These are phyloP conservation scores for Rhynchomys soricoides DNA, from an alignment of 2,113 vertebrate genomes.

Conservation along the genomic window DNA sequence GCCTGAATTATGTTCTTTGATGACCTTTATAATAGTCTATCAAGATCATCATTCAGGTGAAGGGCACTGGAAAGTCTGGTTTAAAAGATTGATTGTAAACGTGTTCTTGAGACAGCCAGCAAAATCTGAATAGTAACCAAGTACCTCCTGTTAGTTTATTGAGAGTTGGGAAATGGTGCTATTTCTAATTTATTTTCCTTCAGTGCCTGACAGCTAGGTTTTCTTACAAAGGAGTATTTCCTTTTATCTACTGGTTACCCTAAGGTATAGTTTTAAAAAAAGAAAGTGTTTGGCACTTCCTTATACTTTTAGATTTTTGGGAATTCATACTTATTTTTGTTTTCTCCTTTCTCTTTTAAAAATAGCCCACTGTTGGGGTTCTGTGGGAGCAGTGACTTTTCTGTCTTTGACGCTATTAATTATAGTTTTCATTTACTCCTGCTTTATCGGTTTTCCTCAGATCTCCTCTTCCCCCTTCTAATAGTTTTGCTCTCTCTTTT, in stretches of 20 bases:
- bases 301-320: slow-evolving; percentile 16
- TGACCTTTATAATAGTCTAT: not conserved
- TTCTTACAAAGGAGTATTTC: slow-evolving; percentile 4
- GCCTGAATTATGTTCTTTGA: slow-evolving; percentile 32
- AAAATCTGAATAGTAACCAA: not conserved
- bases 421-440: slow-evolving; percentile 61
- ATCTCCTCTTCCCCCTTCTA: not conserved
- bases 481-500: slow-evolving; percentile 34
- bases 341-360: not conserved
- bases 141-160: not conserved
- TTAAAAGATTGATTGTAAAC: slow-evolving; percentile 21
- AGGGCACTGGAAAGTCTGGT: slow-evolving; percentile 31
- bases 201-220: not conserved
- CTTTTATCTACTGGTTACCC: not conserved
- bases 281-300: not conserved
- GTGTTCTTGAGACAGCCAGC: not conserved
- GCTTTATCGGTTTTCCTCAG: slow-evolving; percentile 56
- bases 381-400: slow-evolving; percentile 37
- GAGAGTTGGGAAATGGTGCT: not conserved
- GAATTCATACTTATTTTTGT: slow-evolving; percentile 16
- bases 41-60: not conserved
- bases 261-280: not conserved
- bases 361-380: slow-evolving; percentile 43
- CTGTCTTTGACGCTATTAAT: slow-evolving; percentile 61
- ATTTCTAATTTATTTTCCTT: not conserved